A percentile compares a stretch with the other conserved stretches of the same genome.
phyloP scores from a whole-genome alignment of 2,797 vertebrate species.

The Megaceryle alcyon region DNA sequence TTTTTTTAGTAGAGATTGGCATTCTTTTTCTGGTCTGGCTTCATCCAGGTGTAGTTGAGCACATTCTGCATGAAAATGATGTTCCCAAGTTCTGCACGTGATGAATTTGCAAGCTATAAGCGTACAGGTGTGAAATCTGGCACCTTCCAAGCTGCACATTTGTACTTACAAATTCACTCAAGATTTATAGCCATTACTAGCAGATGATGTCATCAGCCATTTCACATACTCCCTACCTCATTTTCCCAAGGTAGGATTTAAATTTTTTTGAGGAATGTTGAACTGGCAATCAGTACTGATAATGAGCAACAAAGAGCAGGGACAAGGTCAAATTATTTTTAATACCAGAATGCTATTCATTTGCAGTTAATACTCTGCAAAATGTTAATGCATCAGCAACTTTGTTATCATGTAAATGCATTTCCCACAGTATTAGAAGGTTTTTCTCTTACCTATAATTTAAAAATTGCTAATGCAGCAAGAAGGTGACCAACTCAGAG shows the following conservation, averaged over 20 bases:
- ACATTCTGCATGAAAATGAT: constrained; percentile 22
- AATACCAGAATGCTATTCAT: constrained; percentile 64
- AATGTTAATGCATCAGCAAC: constrained; percentile 63
- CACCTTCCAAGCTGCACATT: constrained; percentile 55
- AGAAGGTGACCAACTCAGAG: background rate
- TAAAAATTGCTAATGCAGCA: constrained; percentile 26
- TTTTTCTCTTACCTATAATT: constrained; percentile 34
- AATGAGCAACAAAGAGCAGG: constrained; percentile 66
- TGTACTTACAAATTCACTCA: constrained; percentile 62
- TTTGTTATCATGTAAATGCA: constrained; percentile 35
- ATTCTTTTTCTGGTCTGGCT: background rate
- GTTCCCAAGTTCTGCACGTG: constrained; percentile 12
- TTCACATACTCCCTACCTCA: constrained; percentile 68
- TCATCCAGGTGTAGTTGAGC: constrained; percentile 2
- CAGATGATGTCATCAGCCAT: constrained; percentile 74
- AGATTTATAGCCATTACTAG: constrained; percentile 67
- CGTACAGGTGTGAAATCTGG: constrained; percentile 66
- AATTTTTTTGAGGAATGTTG: constrained; percentile 71
- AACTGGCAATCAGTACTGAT: constrained; percentile 67
- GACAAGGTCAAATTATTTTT: constrained; percentile 62
- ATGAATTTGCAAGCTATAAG: constrained; percentile 68
- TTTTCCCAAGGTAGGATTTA: constrained; percentile 76
- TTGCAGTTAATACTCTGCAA: constrained; percentile 48
- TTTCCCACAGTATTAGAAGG: constrained; percentile 31
- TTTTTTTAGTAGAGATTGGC: background rate